These are phyloP conservation scores for Volucella bombylans DNA, from an alignment of 2,888 invertebrate genomes.

Conservation along the genomic window DNA sequence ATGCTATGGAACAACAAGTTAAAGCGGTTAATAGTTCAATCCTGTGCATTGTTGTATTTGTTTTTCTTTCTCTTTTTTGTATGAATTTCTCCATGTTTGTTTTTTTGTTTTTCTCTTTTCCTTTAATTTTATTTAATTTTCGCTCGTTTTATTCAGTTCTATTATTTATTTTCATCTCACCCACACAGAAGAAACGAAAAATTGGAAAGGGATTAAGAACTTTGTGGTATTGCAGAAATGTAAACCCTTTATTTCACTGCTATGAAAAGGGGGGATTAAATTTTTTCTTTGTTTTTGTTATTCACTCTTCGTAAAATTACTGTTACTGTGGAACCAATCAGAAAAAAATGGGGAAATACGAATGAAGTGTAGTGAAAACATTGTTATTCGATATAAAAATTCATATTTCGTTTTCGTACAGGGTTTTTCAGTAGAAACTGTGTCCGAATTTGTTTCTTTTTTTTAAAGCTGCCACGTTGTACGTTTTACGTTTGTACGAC, in stretches of 20 bases:
- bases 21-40: conserved; percentile 68
- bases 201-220: conserved; percentile 18
- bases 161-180: conserved; percentile 11
- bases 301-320: conserved; percentile 41
- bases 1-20: conserved; percentile 59
- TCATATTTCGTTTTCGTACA: too few species aligned
- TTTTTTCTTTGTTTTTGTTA: conserved; percentile 5
- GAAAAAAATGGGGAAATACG: neutral
- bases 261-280: conserved; percentile 52
- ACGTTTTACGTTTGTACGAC: too few species aligned
- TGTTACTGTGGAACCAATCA: conserved; percentile 47
- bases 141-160: neutral
- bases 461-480: too few species aligned
- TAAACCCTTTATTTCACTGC: conserved; percentile 30
- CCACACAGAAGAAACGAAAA: neutral
- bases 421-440: too few species aligned
- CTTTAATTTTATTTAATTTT: neutral
- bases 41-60: conserved; percentile 18
- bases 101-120: conserved; percentile 13
- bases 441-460: too few species aligned
- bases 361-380: too few species aligned
- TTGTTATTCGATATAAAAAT: too few species aligned
- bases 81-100: too few species aligned
- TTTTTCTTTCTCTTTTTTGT: neutral
- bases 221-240: conserved; percentile 20